These are phyloP conservation scores for Pheosia tremula DNA, from an alignment of 2,888 invertebrate species.

Conservation along the genomic window DNA sequence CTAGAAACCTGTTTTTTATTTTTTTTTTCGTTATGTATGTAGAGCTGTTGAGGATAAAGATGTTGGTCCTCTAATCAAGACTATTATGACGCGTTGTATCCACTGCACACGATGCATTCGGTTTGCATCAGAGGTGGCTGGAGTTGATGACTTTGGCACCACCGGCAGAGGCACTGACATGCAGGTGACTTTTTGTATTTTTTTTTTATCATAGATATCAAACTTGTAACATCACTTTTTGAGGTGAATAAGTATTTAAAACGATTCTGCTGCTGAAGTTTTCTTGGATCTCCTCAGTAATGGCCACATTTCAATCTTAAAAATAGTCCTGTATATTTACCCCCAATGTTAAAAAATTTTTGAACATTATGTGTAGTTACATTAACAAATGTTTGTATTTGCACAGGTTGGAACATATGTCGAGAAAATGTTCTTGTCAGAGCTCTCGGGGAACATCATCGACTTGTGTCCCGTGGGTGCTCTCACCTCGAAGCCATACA, in stretches of 20 bases:
- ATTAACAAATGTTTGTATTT: neutral
- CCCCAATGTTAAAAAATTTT: too few species aligned
- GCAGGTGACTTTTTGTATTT: conserved; percentile 86
- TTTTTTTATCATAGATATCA: neutral
- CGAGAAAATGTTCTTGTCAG: conserved; percentile 98
- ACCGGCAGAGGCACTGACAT: conserved; percentile 97
- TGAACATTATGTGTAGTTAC: too few species aligned
- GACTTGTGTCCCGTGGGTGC: conserved; percentile 99
- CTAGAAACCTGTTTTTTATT: too few species aligned
- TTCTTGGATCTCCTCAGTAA: too few species aligned
- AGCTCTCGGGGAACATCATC: conserved; percentile 98
- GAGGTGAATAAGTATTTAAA: too few species aligned
- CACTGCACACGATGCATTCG: conserved; percentile 99
- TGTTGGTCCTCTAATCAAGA: conserved; percentile 98
- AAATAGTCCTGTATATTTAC: too few species aligned
- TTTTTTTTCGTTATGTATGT: conserved; percentile 6
- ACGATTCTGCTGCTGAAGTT: too few species aligned
- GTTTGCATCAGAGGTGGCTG: conserved; percentile 99
- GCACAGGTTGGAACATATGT: conserved; percentile 97
- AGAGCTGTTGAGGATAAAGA: conserved; percentile 99
- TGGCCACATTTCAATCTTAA: too few species aligned
- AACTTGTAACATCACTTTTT: too few species aligned
- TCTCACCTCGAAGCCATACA: conserved; percentile 98
- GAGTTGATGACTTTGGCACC: conserved; percentile 98
- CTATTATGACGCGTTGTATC: conserved; percentile 99